Percentiles rank a stretch among this genome's conserved stretches.
Evolutionary conservation across 2,797 vertebrate species (phyloP).

Genomic region (Poecile montanus): DNA sequence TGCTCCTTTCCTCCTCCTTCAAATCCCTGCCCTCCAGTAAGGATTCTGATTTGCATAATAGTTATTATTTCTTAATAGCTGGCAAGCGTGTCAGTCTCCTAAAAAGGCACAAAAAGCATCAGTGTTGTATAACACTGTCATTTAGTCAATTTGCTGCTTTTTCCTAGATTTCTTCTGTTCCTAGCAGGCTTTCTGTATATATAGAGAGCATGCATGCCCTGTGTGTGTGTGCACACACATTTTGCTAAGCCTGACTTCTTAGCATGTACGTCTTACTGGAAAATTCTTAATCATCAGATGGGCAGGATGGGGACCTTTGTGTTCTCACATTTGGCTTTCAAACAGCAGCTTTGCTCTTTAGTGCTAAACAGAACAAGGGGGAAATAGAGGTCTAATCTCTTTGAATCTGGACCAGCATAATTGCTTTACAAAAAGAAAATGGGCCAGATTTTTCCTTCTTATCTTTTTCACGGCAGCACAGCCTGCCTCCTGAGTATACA

Average conservation of each 20-base stretch:
- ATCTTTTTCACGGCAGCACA: background rate
- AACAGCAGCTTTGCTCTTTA: constrained; percentile 3
- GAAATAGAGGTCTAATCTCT: constrained; percentile 18
- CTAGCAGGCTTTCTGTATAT: background rate
- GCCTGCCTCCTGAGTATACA: background rate
- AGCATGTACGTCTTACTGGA: background rate
- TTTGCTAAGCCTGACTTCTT: background rate
- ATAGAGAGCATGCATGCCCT: no score
- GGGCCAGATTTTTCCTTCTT: constrained; percentile 17
- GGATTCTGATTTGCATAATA: background rate
- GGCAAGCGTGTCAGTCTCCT: background rate
- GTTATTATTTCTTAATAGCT: background rate
- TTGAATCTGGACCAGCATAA: constrained; percentile 35
- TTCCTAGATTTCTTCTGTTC: background rate
- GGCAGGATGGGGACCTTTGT: background rate
- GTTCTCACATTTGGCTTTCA: background rate
- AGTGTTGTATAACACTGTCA: background rate
- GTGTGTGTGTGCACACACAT: background rate
- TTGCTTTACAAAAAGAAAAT: constrained; percentile 26
- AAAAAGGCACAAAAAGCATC: background rate
- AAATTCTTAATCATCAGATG: background rate
- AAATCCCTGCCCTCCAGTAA: background rate
- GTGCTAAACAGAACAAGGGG: background rate
- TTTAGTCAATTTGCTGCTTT: background rate
- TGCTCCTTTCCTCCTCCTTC: background rate